phyloP scores from a whole-genome alignment of 1,140 invertebrate species.

The Cyrtorhinus lividipennis region DNA sequence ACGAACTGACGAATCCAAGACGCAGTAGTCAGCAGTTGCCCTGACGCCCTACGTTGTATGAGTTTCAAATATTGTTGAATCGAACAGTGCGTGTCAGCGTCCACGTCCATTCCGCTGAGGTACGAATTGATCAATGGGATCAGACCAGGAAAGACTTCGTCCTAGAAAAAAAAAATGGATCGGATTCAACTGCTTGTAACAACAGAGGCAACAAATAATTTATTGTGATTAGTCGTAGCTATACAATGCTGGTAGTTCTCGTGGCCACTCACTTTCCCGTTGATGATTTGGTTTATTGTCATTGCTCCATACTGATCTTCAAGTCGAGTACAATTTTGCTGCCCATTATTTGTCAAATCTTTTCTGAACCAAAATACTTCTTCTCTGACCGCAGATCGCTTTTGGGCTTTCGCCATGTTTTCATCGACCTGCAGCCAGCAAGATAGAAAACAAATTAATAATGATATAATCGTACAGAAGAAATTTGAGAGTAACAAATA shows the following conservation, averaged over 20 bases:
- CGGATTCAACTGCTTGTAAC: constrained; percentile 4
- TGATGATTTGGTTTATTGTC: constrained; percentile 70
- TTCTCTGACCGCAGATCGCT: constrained; percentile 64
- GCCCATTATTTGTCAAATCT: constrained; percentile 46
- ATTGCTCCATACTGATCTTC: constrained; percentile 51
- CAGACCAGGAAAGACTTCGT: constrained; percentile 82
- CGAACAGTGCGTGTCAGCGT: constrained; percentile 92
- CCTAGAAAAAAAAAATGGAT: constrained; percentile 33
- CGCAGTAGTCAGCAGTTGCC: constrained; percentile 73
- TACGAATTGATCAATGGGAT: constrained; percentile 88
- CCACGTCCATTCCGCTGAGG: constrained; percentile 82
- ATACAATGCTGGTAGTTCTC: not conserved
- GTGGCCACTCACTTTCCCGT: constrained; percentile 18
- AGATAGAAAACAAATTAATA: not conserved
- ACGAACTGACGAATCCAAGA: constrained; percentile 89
- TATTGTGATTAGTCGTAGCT: constrained; percentile 5
- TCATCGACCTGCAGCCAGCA: constrained; percentile 78
- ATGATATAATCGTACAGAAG: not conserved
- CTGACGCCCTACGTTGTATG: constrained; percentile 78
- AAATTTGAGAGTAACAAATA: too few relatives aligned
- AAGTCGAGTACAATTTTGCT: constrained; percentile 26
- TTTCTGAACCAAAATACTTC: constrained; percentile 87
- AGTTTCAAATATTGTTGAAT: constrained; percentile 93
- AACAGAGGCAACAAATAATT: constrained; percentile 5
- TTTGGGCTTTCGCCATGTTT: constrained; percentile 92